Base-by-base conservation (phyloP, 2,888 invertebrate species). In the Eupithecia inturbata region DNA sequence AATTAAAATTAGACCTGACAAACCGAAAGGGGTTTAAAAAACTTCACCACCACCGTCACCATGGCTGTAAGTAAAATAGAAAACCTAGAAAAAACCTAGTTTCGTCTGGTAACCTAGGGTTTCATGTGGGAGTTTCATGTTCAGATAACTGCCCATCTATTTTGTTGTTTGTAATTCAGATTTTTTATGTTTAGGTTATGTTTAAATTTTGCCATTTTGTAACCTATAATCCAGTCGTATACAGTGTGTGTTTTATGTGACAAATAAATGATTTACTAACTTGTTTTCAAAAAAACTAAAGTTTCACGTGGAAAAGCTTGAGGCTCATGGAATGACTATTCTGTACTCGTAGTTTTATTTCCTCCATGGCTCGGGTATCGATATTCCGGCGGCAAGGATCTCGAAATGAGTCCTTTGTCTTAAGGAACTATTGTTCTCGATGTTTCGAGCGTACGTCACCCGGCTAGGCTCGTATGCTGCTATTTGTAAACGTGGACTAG, bases 391-490 rank as follows among this genome's bases (percentile, higher is more conserved):
- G 74, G 64, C 66, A 76, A 79, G 77, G 79, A 77, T 84, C 86
- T 85, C 81, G 81, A 83, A 84, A 87, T 83, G 85, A 84, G 79
- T 81, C 84, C 82, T 87, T 87, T 88, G 87, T 87, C 85, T 83
- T 71, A 41, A 69, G 67, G 77, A 75, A 80, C 81, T 80, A 84
- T 87, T 87, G 85, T 85, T 84, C 76, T 62, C 49, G 71, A 68
- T 76, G 71, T 73, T 75, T 64, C 76, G 71, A 76, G 73, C 77
- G 69, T 39, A 75, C 77, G 74, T 77, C 36, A 53, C 66, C 22
- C 12, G 45, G 57, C 71, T 66, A 36, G 70, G 68, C 68, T 68
- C 14, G 14, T 67, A 31, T 66, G 62, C 53, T 33, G 26, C 28
- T 68, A 68, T 68, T 68, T 33, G n/a, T 68, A 33, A 68, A 36